Conservation (phyloP, 1,140 invertebrate species). For the Neotoxoptera formosana region DNA sequence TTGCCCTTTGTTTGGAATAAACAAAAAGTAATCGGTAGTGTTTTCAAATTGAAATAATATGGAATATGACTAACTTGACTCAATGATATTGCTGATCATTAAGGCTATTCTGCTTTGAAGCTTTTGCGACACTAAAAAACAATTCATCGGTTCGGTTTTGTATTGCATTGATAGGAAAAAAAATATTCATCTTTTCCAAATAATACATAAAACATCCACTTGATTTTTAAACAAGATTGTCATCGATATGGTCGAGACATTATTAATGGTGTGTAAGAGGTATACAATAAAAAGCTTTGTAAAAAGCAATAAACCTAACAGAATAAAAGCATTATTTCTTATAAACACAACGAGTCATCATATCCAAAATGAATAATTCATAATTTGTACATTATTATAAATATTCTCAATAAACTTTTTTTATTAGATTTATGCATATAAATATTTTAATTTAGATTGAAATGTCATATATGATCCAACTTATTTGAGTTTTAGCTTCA, state of each 20-base stretch:
- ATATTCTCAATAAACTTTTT: no score
- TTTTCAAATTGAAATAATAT: neutral
- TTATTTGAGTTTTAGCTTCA: neutral
- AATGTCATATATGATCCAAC: neutral
- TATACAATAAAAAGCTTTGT: no score
- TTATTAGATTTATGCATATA: no score
- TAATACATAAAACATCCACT: neutral
- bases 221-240: neutral
- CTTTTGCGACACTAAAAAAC: neutral
- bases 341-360: no score
- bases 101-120: neutral
- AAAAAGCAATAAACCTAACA: no score
- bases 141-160: neutral
- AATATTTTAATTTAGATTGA: neutral
- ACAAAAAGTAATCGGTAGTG: neutral
- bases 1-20: fast-evolving
- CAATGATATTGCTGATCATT: neutral
- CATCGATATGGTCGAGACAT: neutral
- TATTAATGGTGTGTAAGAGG: no score
- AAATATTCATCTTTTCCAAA: neutral
- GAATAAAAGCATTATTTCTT: no score
- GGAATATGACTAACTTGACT: neutral
- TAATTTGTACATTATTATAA: no score
- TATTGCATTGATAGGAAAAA: neutral
- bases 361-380: no score